A percentile compares a stretch with the other conserved stretches of the same genome.
These are phyloP conservation scores for Phyllotis vaccarum DNA, from an alignment of 2,797 vertebrate species.

Conservation along the genomic window DNA sequence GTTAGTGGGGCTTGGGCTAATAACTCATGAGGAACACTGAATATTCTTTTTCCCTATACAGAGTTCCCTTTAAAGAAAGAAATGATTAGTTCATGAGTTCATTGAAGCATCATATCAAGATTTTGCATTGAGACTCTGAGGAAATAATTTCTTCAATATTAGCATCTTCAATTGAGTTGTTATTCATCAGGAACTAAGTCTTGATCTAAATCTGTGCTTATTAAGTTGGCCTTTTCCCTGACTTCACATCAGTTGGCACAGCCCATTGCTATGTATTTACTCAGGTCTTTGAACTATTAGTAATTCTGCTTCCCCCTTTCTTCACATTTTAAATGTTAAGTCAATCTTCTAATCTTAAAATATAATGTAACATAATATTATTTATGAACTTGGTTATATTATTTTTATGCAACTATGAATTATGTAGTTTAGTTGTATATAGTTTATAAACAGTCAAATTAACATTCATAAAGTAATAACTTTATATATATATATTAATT, in stretches of 20 bases:
- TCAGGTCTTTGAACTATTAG: background rate
- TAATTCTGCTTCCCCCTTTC: background rate
- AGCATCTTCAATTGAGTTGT: background rate
- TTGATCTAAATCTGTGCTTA: background rate
- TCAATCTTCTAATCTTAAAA: background rate
- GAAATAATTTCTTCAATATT: background rate
- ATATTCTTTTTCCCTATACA: background rate
- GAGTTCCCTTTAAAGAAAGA: background rate
- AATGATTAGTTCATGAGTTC: background rate
- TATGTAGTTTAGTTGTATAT: background rate
- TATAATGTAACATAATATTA: background rate
- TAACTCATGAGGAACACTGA: background rate
- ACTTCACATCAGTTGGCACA: background rate
- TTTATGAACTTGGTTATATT: background rate
- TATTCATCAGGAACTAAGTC: background rate
- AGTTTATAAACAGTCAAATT: background rate
- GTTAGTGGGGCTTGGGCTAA: background rate
- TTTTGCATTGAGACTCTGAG: background rate
- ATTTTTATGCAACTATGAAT: background rate
- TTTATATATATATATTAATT: background rate
- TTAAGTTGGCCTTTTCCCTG: background rate
- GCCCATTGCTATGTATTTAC: background rate
- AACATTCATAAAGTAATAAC: background rate
- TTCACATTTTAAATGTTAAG: background rate
- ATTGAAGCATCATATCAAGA: background rate